Base-by-base conservation (phyloP, 2,888 invertebrate species). In the Macrosoma leucophasiata region DNA sequence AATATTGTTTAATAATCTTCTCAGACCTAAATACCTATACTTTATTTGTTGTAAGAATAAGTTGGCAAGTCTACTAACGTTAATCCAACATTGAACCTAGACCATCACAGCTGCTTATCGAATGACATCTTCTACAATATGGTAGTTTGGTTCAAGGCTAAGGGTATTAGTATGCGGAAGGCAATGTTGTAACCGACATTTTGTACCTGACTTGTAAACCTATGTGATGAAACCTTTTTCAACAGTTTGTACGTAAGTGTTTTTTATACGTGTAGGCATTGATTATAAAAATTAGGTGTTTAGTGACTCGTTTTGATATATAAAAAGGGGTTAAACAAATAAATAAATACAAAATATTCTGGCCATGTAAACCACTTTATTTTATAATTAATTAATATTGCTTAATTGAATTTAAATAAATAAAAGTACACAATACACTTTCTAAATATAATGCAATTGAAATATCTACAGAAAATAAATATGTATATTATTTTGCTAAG, bases 331-430 rank as follows among this genome's bases (percentile, higher is more conserved):
- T n/a, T n/a, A n/a, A n/a, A n/a, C n/a, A n/a, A n/a, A n/a, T n/a
- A n/a, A n/a, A n/a, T 17, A 19, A 28, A 39, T 50, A 58, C 49
- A 41, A 57, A 54, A 63, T 33, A 44, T 41, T 41, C 48, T 48
- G 46, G 50, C 72, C 58, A 69, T 73, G 64, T 73, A 69, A 72
- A 75, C 64, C 75, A 73, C 65, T 71, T 79, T 78, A 73, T 65
- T 72, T 65, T 63, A 67, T 49, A 45, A 46, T 45, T 78, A 74
- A 69, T 72, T 75, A 73, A 73, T 81, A 82, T 79, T 81, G 79
- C 79, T 77, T 77, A 78, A 70, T 78, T 67, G 70, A 79, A 73
- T 75, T 62, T 52, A 76, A 82, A 79, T 76, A 76, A 84, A 77
- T 74, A 70, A 65, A 63, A 67, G 55, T 71, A 73, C 70, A 73